Percentiles rank a stretch among this genome's conserved stretches.
phyloP scores from a whole-genome alignment of 2,797 vertebrate genomes.

The Bufotes viridis region DNA sequence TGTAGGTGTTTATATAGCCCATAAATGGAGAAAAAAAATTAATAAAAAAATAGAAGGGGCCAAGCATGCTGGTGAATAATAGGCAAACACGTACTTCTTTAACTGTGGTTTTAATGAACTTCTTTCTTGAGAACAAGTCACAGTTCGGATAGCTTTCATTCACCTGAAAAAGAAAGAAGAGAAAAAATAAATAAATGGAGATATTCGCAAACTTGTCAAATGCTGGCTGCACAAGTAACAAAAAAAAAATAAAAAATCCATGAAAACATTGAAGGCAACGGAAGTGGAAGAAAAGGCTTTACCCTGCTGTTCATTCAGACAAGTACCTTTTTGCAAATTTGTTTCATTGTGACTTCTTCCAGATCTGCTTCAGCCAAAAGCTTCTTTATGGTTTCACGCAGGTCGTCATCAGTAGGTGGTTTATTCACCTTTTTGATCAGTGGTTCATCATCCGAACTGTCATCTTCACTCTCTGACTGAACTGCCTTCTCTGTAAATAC shows the following conservation, averaged over 20 bases:
- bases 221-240: not conserved
- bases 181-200: not conserved
- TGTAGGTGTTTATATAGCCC: no score
- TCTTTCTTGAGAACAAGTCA: constrained; percentile 88
- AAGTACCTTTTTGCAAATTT: constrained; percentile 90
- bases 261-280: no score
- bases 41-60: no score
- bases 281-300: not conserved
- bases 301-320: not conserved
- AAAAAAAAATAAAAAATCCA: not conserved
- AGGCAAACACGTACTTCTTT: constrained; percentile 82
- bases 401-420: constrained; percentile 86
- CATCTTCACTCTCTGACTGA: constrained; percentile 80
- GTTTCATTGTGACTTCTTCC: constrained; percentile 97
- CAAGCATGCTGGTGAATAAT: not conserved
- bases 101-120: constrained; percentile 92
- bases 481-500: constrained; percentile 59
- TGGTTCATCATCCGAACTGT: constrained; percentile 91
- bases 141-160: constrained; percentile 89
- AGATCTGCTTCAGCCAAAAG: constrained; percentile 88
- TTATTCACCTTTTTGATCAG: constrained; percentile 93
- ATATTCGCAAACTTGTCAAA: not conserved
- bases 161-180: constrained; percentile 74
- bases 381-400: constrained; percentile 85
- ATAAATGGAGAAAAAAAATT: no score